These are phyloP conservation scores for Brachionus sp. DNA, from an alignment of 1,140 invertebrate species.

Conservation along the genomic window DNA sequence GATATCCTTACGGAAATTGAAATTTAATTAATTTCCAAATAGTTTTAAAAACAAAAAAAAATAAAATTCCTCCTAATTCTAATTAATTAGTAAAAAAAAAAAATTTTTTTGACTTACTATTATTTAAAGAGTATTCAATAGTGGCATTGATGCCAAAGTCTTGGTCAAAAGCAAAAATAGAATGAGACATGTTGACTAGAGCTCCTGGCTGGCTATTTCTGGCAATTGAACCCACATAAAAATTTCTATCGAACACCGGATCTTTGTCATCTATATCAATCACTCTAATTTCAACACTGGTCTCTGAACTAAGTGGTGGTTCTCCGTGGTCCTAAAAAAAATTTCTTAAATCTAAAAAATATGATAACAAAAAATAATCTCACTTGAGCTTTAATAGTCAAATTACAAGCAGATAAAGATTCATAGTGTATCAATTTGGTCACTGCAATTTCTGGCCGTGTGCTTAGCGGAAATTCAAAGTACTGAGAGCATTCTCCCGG, in stretches of 20 bases:
- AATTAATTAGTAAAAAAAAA: background rate
- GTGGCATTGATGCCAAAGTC: slow-evolving; percentile 4
- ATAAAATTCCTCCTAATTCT: background rate
- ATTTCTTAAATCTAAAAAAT: background rate
- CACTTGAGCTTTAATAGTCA: slow-evolving; percentile 7
- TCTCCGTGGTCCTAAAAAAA: slow-evolving; percentile 16
- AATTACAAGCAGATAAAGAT: background rate
- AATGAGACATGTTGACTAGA: background rate
- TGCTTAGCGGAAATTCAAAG: slow-evolving; percentile 38
- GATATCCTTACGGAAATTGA: too few relatives aligned
- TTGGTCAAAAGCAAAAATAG: slow-evolving; percentile 29
- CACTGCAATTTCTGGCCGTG: background rate
- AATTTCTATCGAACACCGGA: slow-evolving; percentile 20
- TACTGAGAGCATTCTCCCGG: background rate
- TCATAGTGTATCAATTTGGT: slow-evolving; percentile 13
- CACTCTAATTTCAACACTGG: background rate
- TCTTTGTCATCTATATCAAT: slow-evolving; percentile 45
- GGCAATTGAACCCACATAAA: slow-evolving; percentile 2
- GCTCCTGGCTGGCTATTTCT: background rate
- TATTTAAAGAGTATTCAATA: background rate
- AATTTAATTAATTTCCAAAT: too few relatives aligned
- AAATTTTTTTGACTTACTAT: background rate
- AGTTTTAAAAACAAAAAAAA: too few relatives aligned
- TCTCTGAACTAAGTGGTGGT: background rate
- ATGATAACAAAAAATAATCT: background rate